Evolutionary conservation across 2,888 invertebrate species (phyloP).

Genomic region (Listrodromus nycthemerus): DNA sequence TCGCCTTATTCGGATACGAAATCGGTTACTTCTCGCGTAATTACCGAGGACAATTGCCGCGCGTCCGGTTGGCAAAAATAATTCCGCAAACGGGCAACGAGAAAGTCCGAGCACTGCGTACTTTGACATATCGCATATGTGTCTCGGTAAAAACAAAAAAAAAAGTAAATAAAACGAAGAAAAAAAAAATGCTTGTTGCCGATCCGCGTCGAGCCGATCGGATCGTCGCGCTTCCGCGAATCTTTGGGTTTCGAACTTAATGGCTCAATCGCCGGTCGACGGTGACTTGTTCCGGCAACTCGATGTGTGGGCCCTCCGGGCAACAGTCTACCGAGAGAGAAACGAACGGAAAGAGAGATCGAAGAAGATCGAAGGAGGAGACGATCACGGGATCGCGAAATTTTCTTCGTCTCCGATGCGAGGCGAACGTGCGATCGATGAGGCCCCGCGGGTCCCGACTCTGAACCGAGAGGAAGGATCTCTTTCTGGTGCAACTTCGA

Average conservation of each 20-base stretch:
- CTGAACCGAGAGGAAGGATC: constrained; percentile 48
- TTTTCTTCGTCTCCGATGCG: constrained; percentile 61
- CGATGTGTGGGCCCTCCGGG: constrained; percentile 79
- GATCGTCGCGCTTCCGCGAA: constrained; percentile 64
- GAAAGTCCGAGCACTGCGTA: not conserved
- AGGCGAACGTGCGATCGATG: constrained; percentile 39
- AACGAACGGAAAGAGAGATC: not conserved
- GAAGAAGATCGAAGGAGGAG: constrained; percentile 1
- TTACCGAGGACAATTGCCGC: constrained; percentile 51
- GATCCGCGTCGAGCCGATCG: constrained; percentile 53
- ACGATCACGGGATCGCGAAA: constrained; percentile 61
- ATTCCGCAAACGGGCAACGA: constrained; percentile 27
- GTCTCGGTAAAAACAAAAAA: not conserved
- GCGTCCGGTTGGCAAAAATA: constrained; percentile 54
- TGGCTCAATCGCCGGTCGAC: constrained; percentile 78
- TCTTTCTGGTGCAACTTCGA: constrained; percentile 32
- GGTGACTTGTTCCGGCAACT: constrained; percentile 78
- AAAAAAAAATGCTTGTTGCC: constrained; percentile 55
- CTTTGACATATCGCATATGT: constrained; percentile 5
- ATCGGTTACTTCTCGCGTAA: constrained; percentile 59
- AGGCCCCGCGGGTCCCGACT: constrained; percentile 41
- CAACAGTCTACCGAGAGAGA: constrained; percentile 38
- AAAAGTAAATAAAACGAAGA: not conserved
- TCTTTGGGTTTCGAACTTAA: constrained; percentile 73
- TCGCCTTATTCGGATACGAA: constrained; percentile 51